Conservation (phyloP, 2,797 vertebrate species). For the Taeniopygia guttata region DNA sequence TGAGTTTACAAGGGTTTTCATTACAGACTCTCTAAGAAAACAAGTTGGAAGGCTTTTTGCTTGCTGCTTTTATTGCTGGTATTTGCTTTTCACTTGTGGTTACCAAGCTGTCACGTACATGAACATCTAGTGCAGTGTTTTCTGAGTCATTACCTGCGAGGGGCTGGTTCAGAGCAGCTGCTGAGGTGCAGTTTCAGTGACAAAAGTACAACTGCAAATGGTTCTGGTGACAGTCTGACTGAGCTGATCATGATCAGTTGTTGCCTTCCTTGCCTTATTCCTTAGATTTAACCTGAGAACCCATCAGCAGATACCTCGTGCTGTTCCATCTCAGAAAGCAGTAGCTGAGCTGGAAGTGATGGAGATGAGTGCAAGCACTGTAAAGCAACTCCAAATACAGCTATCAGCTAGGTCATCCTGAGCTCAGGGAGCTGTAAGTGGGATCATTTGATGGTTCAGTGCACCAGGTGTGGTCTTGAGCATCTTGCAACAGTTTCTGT, state of each 20-base stretch:
- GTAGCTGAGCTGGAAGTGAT: neutral
- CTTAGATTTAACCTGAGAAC: neutral
- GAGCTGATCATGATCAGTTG: neutral
- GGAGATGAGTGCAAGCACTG: neutral
- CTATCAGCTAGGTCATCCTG: neutral
- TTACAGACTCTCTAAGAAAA: neutral
- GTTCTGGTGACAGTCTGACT: neutral
- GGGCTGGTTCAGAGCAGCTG: neutral
- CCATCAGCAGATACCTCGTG: too few species aligned
- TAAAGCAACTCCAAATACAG: fast-evolving
- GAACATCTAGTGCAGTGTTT: neutral
- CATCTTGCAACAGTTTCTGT: neutral
- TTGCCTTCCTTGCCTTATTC: neutral
- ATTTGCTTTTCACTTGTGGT: neutral
- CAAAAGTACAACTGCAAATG: neutral
- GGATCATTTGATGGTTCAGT: neutral
- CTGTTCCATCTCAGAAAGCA: neutral
- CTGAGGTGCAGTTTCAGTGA: neutral
- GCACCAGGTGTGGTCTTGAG: neutral
- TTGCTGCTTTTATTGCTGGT: neutral
- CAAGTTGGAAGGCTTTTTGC: neutral
- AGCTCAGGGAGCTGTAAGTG: neutral
- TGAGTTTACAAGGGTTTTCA: neutral
- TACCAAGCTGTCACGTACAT: neutral
- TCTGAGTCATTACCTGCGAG: neutral